phyloP scores from a whole-genome alignment of 2,888 invertebrate species.

The Lepidocyrtoides sp. region DNA sequence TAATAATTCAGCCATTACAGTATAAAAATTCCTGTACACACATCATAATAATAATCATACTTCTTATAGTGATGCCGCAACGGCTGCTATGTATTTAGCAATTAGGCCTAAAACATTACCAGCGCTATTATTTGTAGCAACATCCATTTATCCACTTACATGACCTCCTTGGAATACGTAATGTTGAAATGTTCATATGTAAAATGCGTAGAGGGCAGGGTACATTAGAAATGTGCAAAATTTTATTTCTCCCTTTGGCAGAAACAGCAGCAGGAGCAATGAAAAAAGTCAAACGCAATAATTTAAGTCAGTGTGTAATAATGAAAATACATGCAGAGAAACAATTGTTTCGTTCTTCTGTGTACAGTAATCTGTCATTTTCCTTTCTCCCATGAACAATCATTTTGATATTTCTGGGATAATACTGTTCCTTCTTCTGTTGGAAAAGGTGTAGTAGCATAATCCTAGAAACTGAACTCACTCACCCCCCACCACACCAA shows the following conservation, averaged over 20 bases:
- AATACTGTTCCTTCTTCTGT: too few species aligned
- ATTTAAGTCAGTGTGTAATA: neutral
- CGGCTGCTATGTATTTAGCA: neutral
- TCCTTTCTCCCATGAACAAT: neutral
- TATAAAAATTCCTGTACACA: slow-evolving; percentile 31
- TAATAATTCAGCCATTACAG: slow-evolving; percentile 2
- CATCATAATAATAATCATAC: neutral
- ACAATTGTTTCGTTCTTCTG: neutral
- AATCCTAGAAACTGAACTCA: neutral
- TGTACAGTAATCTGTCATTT: neutral
- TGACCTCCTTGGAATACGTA: too few species aligned
- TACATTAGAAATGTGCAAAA: neutral
- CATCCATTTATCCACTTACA: neutral
- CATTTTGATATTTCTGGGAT: too few species aligned
- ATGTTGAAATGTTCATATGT: too few species aligned
- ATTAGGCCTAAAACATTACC: slow-evolving; percentile 34
- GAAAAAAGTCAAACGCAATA: neutral
- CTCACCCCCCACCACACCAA: neutral
- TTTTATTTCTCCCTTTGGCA: neutral
- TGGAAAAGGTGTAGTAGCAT: neutral
- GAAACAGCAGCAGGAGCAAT: neutral
- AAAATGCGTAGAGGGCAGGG: too few species aligned
- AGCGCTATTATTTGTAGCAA: neutral
- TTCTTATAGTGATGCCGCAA: neutral
- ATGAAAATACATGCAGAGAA: neutral